Conservation (phyloP, 1,140 invertebrate species). For the Metaphire vulgaris region DNA sequence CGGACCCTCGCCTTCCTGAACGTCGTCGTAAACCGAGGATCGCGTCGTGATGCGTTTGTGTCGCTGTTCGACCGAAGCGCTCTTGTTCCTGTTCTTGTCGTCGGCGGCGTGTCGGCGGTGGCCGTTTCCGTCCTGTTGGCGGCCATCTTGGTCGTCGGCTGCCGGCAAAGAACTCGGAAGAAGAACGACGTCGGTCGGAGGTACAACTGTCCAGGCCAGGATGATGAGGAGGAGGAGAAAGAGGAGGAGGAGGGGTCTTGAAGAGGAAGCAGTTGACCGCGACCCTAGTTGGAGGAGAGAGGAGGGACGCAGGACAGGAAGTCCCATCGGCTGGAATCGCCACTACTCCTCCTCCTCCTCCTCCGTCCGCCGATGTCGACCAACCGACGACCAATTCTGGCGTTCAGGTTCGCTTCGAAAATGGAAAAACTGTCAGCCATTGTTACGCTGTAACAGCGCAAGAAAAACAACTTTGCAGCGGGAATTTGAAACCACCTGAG, state of each 20-base stretch:
- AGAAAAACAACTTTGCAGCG: not conserved
- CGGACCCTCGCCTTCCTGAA: not conserved
- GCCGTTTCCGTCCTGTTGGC: conserved; percentile 7
- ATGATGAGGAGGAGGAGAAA: not conserved
- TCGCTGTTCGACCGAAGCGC: conserved; percentile 14
- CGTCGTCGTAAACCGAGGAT: not conserved
- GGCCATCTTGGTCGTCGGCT: conserved; percentile 11
- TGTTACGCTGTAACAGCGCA: too few species aligned
- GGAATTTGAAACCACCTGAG: not conserved
- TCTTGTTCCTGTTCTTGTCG: conserved; percentile 8
- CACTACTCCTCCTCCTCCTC: too few species aligned
- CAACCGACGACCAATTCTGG: too few species aligned
- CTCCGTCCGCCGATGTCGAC: too few species aligned
- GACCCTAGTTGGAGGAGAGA: not conserved
- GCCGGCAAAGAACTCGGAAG: conserved; percentile 1
- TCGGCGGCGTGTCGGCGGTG: not conserved
- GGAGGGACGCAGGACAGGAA: not conserved
- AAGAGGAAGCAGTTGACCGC: not conserved
- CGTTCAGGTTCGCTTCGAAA: not conserved
- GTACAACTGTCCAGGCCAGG: not conserved
- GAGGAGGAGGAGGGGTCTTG: not conserved
- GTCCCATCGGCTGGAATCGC: not conserved
- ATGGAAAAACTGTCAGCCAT: not conserved
- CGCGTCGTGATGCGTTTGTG: not conserved
- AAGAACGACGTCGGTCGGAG: not conserved